These are phyloP conservation scores for Lates japonicus DNA, from an alignment of 2,797 vertebrate genomes.

Conservation along the genomic window DNA sequence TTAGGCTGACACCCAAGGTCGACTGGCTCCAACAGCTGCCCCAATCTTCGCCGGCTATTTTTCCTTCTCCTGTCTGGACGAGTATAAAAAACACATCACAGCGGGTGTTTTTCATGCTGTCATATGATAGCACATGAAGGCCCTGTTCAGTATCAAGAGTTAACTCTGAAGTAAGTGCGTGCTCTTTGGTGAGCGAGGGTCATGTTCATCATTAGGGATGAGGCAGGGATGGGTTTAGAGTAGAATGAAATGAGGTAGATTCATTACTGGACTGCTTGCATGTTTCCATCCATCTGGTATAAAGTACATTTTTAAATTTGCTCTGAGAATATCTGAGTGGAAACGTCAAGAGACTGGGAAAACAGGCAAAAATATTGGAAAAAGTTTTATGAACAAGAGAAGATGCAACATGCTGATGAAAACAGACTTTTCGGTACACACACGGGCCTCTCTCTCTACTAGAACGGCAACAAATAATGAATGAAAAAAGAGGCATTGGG, in stretches of 20 bases:
- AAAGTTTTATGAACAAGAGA: background rate
- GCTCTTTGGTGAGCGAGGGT: constrained; percentile 34
- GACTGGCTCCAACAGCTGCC: constrained; percentile 77
- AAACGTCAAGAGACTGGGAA: background rate
- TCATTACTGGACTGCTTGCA: background rate
- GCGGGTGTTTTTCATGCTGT: constrained; percentile 70
- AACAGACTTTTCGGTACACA: background rate
- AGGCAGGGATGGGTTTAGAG: background rate
- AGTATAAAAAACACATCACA: constrained; percentile 61
- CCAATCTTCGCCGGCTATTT: constrained; percentile 62
- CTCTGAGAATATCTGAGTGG: background rate
- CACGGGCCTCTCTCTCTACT: background rate
- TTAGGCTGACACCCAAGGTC: constrained; percentile 77
- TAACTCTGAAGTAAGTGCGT: constrained; percentile 38
- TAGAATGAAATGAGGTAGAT: constrained; percentile 23
- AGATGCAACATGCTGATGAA: constrained; percentile 1
- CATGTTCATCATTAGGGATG: constrained; percentile 18
- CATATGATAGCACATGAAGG: constrained; percentile 70
- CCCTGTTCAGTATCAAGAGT: constrained; percentile 50
- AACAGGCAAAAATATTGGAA: background rate
- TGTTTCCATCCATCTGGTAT: constrained; percentile 10
- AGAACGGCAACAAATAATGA: background rate
- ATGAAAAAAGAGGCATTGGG: background rate
- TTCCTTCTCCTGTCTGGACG: constrained; percentile 71
- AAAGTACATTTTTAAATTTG: constrained; percentile 6